Conservation (phyloP, 2,797 vertebrate species). For the Periparus ater region DNA sequence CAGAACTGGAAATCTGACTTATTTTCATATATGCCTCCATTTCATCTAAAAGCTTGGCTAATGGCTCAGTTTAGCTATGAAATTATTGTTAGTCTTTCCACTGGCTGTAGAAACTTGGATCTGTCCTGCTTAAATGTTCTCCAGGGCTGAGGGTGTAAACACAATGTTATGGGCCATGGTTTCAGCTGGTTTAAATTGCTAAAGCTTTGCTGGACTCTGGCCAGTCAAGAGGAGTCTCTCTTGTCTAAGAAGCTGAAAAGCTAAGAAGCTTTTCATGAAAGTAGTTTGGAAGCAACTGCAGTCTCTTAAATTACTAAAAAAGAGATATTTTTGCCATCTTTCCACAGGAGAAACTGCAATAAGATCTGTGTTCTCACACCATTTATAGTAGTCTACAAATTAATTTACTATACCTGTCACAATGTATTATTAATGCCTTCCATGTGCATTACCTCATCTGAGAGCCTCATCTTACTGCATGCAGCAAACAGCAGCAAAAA, state of each 20-base stretch:
- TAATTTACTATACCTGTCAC: slow-evolving; percentile 48
- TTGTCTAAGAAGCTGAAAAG: slow-evolving; percentile 25
- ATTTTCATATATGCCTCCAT: not conserved
- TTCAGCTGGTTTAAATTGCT: slow-evolving; percentile 58
- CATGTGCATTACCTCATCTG: slow-evolving; percentile 14
- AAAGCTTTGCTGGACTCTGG: slow-evolving; percentile 20
- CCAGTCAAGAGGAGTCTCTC: slow-evolving; percentile 26
- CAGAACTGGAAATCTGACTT: not conserved
- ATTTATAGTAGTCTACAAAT: slow-evolving; percentile 20
- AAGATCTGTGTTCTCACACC: not conserved
- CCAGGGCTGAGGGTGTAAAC: slow-evolving; percentile 61
- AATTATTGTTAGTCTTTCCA: slow-evolving; percentile 52
- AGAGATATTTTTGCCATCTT: slow-evolving; percentile 45
- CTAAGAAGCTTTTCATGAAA: not conserved
- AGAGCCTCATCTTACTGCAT: not conserved
- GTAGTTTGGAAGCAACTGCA: slow-evolving; percentile 34
- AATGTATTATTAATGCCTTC: slow-evolving; percentile 21
- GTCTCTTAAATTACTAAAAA: slow-evolving; percentile 33
- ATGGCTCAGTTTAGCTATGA: not conserved
- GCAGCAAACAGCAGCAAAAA: not conserved
- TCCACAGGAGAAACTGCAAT: slow-evolving; percentile 26
- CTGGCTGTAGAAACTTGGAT: slow-evolving; percentile 49
- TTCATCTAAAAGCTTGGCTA: slow-evolving; percentile 7
- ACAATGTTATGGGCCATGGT: not conserved
- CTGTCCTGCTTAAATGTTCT: slow-evolving; percentile 49